Evolutionary conservation across 92 coral and sea anemone species (phyloP).

Genomic region (Porites divaricata): DNA sequence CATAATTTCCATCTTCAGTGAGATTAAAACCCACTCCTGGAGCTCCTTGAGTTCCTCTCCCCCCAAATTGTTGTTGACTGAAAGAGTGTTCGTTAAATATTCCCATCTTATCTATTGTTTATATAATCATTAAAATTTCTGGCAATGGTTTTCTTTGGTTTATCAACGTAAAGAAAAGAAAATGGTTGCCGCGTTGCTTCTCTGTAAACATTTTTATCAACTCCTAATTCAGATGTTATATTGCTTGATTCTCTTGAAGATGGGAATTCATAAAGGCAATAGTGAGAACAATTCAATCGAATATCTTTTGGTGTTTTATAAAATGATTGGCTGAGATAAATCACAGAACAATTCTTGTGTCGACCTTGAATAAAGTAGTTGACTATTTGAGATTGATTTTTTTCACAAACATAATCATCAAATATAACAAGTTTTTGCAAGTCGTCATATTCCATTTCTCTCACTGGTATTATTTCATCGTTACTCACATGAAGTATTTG

Average conservation of each 20-base stretch:
- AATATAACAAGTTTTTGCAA: not conserved
- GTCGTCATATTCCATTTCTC: not conserved
- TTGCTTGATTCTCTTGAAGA: not conserved
- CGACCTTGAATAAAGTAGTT: not conserved
- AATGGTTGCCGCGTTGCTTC: not conserved
- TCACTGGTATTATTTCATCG: not conserved
- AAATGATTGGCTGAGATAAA: not conserved
- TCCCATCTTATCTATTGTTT: constrained; percentile 3
- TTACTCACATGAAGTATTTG: not conserved
- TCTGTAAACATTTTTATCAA: not conserved
- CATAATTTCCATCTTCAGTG: not conserved
- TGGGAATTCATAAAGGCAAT: not conserved
- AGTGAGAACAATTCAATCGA: not conserved
- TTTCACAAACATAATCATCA: not conserved
- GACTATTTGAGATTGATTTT: not conserved
- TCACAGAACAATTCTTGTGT: not conserved
- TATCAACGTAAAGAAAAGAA: constrained; percentile 3
- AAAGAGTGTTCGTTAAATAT: constrained; percentile 1
- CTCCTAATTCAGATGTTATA: not conserved
- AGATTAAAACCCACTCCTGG: not conserved
- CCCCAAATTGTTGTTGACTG: no score
- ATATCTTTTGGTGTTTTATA: no score
- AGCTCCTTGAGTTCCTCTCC: not conserved
- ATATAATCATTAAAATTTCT: not conserved
- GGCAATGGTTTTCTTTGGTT: not conserved